phyloP scores from a whole-genome alignment of 2,888 invertebrate genomes.

The Marronus borbonicus region DNA sequence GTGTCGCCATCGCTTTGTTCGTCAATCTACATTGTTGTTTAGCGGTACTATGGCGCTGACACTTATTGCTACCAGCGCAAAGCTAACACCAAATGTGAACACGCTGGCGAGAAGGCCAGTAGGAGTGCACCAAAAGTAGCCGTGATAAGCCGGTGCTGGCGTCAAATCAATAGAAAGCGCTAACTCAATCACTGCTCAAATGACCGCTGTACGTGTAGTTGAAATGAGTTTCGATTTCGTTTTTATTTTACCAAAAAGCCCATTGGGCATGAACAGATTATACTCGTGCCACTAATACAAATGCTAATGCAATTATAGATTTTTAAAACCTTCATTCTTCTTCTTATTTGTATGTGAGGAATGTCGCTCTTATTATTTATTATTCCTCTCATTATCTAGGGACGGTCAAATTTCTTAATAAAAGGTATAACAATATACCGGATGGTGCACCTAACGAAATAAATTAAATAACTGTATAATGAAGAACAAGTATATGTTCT shows the following conservation, averaged over 20 bases:
- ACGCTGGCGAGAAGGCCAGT: background rate
- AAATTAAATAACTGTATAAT: no score
- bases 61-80: conserved; percentile 30
- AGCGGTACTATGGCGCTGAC: conserved; percentile 26
- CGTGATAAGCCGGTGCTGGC: conserved; percentile 13
- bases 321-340: no score
- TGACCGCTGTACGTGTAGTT: background rate
- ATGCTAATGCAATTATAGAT: no score
- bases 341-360: no score
- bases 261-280: background rate
- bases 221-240: conserved; percentile 11
- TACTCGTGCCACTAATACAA: background rate
- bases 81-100: conserved; percentile 5
- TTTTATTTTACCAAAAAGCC: background rate
- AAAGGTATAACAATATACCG: no score
- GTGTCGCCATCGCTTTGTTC: conserved; percentile 37
- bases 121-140: conserved; percentile 3
- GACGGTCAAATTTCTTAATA: no score
- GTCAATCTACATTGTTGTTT: conserved; percentile 34
- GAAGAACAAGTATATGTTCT: no score
- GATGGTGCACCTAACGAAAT: no score
- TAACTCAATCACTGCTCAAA: conserved; percentile 10
- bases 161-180: conserved; percentile 21
- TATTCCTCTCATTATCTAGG: no score
- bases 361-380: no score